phyloP scores from a whole-genome alignment of 1,140 invertebrate species.

The Asobara japonica region DNA sequence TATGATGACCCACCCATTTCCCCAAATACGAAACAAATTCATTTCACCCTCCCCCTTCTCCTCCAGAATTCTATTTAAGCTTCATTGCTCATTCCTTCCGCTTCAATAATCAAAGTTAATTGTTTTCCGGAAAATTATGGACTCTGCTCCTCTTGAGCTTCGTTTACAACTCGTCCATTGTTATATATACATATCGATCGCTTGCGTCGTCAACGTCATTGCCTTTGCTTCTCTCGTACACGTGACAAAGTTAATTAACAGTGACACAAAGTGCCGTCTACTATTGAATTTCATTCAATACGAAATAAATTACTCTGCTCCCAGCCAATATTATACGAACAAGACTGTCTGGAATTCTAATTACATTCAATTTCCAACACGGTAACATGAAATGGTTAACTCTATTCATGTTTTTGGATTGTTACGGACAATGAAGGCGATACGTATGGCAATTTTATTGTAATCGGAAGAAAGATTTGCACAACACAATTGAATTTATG shows the following conservation, averaged over 20 bases:
- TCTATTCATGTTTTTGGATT: too few species aligned
- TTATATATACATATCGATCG: not conserved
- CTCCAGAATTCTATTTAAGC: not conserved
- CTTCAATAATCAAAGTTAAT: slow-evolving; percentile 5
- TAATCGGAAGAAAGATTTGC: too few species aligned
- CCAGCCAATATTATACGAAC: not conserved
- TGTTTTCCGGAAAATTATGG: slow-evolving; percentile 5
- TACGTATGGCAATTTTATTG: too few species aligned
- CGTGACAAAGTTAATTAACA: slow-evolving; percentile 1
- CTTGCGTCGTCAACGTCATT: not conserved
- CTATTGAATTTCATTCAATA: not conserved
- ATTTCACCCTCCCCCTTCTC: not conserved
- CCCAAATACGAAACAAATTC: not conserved
- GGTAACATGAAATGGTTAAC: not conserved
- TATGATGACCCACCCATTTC: not conserved
- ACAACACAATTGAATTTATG: too few species aligned
- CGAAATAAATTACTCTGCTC: not conserved
- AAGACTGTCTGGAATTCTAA: not conserved
- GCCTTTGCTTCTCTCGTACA: not conserved
- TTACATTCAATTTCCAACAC: not conserved
- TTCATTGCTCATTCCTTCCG: not conserved
- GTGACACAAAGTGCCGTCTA: not conserved
- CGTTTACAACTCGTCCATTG: not conserved
- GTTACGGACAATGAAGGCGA: too few species aligned
- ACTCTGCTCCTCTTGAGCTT: not conserved